Evolutionary conservation across 2,888 invertebrate genomes (phyloP).

Genomic region (Suillia variegata): DNA sequence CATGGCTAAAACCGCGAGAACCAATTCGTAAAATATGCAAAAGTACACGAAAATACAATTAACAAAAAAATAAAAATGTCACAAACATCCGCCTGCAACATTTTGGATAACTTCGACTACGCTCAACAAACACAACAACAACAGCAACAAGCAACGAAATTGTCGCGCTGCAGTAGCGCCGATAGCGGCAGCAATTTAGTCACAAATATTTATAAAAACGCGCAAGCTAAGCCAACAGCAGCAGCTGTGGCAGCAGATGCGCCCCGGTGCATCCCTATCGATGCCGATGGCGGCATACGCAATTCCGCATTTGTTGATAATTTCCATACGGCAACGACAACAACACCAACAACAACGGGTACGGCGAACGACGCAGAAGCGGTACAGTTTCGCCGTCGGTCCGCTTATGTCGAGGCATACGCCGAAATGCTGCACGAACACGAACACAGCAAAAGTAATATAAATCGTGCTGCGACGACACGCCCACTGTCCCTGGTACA

Average conservation of each 20-base stretch:
- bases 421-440: constrained; percentile 38
- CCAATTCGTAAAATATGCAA: too few relatives aligned
- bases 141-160: constrained; percentile 27
- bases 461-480: background rate
- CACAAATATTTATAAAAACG: constrained; percentile 43
- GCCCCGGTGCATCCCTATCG: constrained; percentile 30
- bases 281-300: constrained; percentile 30
- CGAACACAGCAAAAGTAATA: constrained; percentile 19
- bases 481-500: constrained; percentile 44
- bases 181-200: constrained; percentile 42
- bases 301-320: constrained; percentile 35
- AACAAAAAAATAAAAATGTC: background rate
- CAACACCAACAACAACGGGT: constrained; percentile 2
- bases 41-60: background rate
- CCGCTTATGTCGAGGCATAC: constrained; percentile 34
- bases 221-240: constrained; percentile 21
- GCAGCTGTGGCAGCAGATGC: constrained; percentile 2
- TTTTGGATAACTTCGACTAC: constrained; percentile 22
- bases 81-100: constrained; percentile 10
- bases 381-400: constrained; percentile 33
- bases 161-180: constrained; percentile 41
- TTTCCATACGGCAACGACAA: too few relatives aligned
- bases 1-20: too few relatives aligned
- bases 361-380: constrained; percentile 18
- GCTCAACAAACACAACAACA: background rate